Evolutionary conservation across 2,888 invertebrate genomes (phyloP), one percentile per base, ranked within the genome.

Genomic region (Kryphioiulus occultus): DNA sequence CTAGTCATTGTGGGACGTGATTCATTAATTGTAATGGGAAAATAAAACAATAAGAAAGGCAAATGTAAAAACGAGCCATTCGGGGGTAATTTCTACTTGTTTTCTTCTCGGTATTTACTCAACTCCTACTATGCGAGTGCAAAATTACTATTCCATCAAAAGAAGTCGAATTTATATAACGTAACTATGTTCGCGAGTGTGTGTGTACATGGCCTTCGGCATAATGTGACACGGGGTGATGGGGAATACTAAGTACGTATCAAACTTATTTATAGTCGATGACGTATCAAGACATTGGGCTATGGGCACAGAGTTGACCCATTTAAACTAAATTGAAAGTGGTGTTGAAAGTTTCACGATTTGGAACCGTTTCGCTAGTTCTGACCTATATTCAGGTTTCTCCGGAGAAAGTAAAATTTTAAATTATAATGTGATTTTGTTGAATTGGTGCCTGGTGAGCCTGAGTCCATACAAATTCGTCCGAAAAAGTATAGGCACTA

Each of bases 221-320:
- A 78, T 78, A 78, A 78, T 78, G 30, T 0, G 26, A 26, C 22
- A 4, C n/a, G n/a, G n/a, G n/a, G 2, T 35, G 2, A 35, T 4
- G 68, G 22, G 12, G 78, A 12, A 15, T 10, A 30, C 26, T n/a
- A n/a, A 78, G 30, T 22, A 30, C 12, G 5, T 12, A 7, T 15
- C 26, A 78, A 9, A 68, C 26, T 15, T 78, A 78, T 78, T 78
- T 78, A 30, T 78, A 78, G 78, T 15, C 22, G 26, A 22, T 30
- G 15, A 26, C 26, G 4, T 22, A 44, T 44, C 1, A 15, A 26
- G 26, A 78, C 78, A 78, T 30, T 30, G 30, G 12, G 30, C 78
- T 30, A 30, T 78, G 78, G 78, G 78, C 78, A 78, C 78, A 78
- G 15, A 78, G 78, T 78, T 78, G 78, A 78, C 78, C 78, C 22